Percentiles rank a stretch among this genome's conserved stretches.
phyloP scores from a whole-genome alignment of 2,797 vertebrate species.

The Buceros bicornis region DNA sequence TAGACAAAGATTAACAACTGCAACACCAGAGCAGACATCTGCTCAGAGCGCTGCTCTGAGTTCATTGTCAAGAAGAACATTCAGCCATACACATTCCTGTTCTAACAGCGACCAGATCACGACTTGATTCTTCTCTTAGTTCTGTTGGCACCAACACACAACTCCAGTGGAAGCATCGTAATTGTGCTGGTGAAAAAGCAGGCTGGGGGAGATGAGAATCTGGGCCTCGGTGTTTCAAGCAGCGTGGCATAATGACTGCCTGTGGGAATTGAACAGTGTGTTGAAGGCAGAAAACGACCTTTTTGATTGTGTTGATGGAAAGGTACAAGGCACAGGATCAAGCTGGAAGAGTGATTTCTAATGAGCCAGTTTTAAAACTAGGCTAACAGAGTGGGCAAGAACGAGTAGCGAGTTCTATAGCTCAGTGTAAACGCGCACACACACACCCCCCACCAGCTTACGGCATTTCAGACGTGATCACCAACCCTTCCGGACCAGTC shows the following conservation, averaged over 20 bases:
- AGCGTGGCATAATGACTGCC: neutral
- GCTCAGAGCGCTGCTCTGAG: neutral
- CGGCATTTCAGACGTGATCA: constrained; percentile 18
- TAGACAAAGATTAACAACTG: neutral
- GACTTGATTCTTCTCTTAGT: neutral
- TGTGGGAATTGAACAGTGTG: constrained; percentile 3
- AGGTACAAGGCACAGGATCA: constrained; percentile 6
- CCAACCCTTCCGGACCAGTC: constrained; percentile 47
- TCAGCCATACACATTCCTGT: neutral
- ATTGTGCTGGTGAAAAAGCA: neutral
- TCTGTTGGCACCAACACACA: neutral
- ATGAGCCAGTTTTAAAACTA: constrained; percentile 43
- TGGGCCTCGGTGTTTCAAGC: neutral
- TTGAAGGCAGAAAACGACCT: neutral
- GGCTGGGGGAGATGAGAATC: neutral
- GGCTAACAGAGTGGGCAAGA: constrained; percentile 33
- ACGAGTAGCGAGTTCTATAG: neutral
- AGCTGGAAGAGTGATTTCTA: constrained; percentile 1
- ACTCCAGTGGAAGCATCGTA: neutral
- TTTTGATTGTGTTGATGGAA: constrained; percentile 17
- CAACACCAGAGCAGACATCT: neutral
- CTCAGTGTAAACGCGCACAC: constrained; percentile 29
- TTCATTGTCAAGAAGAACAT: neutral
- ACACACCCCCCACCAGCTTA: neutral
- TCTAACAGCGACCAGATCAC: neutral